Evolutionary conservation across 1,140 invertebrate species (phyloP).

Genomic region (Philopotamus ludificatus): DNA sequence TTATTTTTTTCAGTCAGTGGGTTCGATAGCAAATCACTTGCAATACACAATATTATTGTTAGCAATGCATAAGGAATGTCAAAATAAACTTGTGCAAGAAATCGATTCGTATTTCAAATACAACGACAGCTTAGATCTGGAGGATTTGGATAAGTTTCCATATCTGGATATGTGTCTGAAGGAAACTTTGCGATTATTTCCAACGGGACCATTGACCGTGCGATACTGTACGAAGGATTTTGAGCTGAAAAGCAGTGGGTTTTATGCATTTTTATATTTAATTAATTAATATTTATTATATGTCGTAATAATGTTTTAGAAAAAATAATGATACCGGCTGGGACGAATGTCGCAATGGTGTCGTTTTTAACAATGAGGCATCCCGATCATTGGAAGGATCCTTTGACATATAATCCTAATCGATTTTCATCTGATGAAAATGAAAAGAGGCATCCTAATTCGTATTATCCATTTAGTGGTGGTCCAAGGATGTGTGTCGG

Average conservation of each 20-base stretch:
- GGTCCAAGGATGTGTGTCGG: slow-evolving; percentile 60
- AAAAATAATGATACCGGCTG: slow-evolving; percentile 5
- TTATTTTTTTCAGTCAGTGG: no score
- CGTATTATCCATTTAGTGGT: slow-evolving; percentile 58
- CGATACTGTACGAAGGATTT: slow-evolving; percentile 20
- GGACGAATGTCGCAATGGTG: not conserved
- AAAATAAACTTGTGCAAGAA: slow-evolving; percentile 33
- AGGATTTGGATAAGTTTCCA: slow-evolving; percentile 27
- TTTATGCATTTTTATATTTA: not conserved
- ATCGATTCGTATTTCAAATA: slow-evolving; percentile 12
- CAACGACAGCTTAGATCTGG: not conserved
- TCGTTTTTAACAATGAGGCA: not conserved
- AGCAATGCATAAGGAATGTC: no score
- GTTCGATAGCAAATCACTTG: no score
- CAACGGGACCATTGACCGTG: slow-evolving; percentile 34
- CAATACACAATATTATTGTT: no score
- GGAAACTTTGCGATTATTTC: slow-evolving; percentile 37
- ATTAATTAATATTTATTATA: no score
- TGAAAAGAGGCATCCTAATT: slow-evolving; percentile 45
- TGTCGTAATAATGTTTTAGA: slow-evolving; percentile 4
- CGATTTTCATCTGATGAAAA: slow-evolving; percentile 5
- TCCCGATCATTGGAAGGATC: not conserved
- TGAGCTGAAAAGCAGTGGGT: not conserved
- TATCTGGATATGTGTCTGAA: slow-evolving; percentile 37
- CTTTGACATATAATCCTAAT: not conserved